These are phyloP conservation scores for Microcebus griseorufus DNA, from an alignment of 2,113 vertebrate genomes.

Conservation along the genomic window DNA sequence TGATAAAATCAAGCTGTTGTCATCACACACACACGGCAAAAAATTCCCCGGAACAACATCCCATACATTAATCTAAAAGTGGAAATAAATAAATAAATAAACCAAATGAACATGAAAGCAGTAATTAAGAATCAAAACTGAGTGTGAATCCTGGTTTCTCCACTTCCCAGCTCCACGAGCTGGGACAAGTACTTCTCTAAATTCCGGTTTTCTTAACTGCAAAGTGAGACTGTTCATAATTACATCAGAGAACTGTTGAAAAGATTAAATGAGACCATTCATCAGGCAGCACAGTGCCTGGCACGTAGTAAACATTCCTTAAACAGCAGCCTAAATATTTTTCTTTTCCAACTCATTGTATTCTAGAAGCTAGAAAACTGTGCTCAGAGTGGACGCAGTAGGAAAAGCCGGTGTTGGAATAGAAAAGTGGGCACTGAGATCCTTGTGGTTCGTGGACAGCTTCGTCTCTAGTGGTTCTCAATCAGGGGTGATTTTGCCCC, in stretches of 20 bases:
- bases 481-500: fast-evolving
- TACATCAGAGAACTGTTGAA: neutral
- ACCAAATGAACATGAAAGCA: neutral
- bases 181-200: neutral
- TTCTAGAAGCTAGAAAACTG: neutral
- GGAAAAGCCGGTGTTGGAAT: neutral
- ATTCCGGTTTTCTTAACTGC: neutral
- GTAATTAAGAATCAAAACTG: too few species aligned
- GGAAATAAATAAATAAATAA: neutral
- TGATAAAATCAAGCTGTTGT: neutral
- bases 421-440: neutral
- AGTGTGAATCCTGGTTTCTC: neutral
- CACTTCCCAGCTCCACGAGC: neutral
- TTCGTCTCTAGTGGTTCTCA: neutral
- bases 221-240: neutral
- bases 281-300: neutral
- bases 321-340: neutral
- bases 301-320: neutral
- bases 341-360: neutral
- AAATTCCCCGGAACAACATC: neutral
- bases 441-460: too few species aligned
- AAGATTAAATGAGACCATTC: neutral
- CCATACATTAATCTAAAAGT: neutral
- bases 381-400: neutral
- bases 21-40: neutral